phyloP scores from a whole-genome alignment of 2,113 vertebrate species.

The Pangasianodon hypophthalmus region DNA sequence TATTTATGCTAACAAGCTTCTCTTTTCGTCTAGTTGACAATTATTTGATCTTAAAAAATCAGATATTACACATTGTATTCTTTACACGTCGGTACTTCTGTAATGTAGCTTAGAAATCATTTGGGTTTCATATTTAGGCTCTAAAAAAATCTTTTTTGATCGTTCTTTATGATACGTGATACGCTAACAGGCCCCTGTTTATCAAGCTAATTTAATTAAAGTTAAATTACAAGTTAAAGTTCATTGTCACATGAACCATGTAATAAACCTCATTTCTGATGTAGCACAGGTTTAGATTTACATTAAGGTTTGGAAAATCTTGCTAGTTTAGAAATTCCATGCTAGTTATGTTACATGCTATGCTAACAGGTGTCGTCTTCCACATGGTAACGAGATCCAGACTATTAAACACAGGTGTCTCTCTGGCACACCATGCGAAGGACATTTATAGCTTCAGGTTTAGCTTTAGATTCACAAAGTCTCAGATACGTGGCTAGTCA shows the following conservation, averaged over 20 bases:
- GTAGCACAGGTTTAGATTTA: neutral
- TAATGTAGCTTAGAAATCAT: neutral
- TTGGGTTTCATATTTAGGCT: neutral
- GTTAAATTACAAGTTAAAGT: neutral
- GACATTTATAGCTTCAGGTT: neutral
- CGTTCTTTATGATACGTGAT: too few relatives aligned
- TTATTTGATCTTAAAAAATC: neutral
- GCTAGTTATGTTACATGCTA: neutral
- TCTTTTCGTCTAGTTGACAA: neutral
- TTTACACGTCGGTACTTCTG: neutral
- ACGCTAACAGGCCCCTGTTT: neutral
- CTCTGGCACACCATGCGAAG: neutral
- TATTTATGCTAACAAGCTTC: neutral
- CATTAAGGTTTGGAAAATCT: neutral
- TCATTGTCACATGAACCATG: neutral
- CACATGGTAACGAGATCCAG: too few relatives aligned
- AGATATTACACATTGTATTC: neutral
- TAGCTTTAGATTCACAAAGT: neutral
- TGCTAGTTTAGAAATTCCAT: neutral
- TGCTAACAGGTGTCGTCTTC: neutral
- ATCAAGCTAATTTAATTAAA: neutral
- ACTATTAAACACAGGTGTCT: too few relatives aligned
- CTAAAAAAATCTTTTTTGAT: too few relatives aligned
- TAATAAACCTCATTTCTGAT: neutral
- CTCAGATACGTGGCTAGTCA: neutral